Conservation (phyloP, 2,113 vertebrate genomes). For the Tympanuchus pallidicinctus region DNA sequence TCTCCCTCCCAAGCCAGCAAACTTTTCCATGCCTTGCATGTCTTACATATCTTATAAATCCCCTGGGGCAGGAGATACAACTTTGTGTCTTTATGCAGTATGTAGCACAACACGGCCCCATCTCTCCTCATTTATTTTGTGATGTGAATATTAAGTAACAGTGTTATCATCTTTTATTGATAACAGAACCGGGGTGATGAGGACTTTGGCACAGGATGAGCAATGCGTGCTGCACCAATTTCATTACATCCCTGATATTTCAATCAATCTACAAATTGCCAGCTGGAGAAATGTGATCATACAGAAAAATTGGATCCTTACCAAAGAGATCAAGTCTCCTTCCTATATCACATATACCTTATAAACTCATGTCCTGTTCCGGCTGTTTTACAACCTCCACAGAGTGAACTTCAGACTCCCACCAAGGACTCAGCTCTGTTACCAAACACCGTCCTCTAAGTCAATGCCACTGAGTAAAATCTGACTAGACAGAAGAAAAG, state of each 20-base stretch:
- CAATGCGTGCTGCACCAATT: neutral
- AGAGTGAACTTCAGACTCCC: neutral
- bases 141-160: neutral
- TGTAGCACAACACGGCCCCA: neutral
- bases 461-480: neutral
- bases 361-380: neutral
- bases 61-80: neutral
- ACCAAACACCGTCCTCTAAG: neutral
- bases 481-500: neutral
- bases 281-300: conserved; percentile 17
- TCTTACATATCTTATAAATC: neutral
- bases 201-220: conserved; percentile 6
- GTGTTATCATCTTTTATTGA: neutral
- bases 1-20: neutral
- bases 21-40: neutral
- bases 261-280: neutral
- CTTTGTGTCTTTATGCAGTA: neutral
- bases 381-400: neutral
- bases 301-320: neutral
- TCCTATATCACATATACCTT: neutral
- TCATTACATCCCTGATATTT: neutral
- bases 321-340: neutral
- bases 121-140: neutral
- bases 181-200: neutral
- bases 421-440: neutral